Base-by-base conservation (phyloP, 2,113 vertebrate genomes). In the Andinoacara biseriatus region DNA sequence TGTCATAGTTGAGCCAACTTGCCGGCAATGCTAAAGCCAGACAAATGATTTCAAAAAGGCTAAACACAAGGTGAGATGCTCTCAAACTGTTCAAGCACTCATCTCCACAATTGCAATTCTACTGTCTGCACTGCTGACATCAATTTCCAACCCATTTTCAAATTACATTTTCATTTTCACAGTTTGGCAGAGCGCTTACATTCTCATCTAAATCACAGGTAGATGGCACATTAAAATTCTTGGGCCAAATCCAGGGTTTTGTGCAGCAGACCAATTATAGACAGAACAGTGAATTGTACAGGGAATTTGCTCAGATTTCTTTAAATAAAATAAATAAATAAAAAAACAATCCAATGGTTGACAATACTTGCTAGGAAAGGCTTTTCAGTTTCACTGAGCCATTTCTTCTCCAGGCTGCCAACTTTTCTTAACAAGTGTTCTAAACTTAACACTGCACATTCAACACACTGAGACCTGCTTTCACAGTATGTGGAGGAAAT, bases 241-340 rank as follows among this genome's bases (percentile, higher is more conserved):
- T 87, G 52, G 5, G 58, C 24, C 74, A 52, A 80, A 58, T 86
- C 80, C 77, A 14, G 65, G 7, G 2, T 35, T 35, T 35, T 80
- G 57, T 78, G 83, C 76, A 74, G 69, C 76, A 81, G 14, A 80
- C 40, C 74, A 82, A 83, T 85, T 88, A 83, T 18, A 56, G 54
- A 52, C 35, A 38, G 60, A 77, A 75, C 61, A 72, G 82, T 63
- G 2, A 87, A 82, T 3, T n/a, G 52, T 54, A 24, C 1, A 46
- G 67, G 60, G 61, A 67, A 82, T 82, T 78, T 84, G 65, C 60
- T 62, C 58, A 67, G 63, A 40, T 22, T 67, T 46, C 63, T 46
- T 67, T 2, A 35, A 33, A 1, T 26, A 26, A 31, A 4, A 31
- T 5, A 31, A 31, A 8, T 8, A 38, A 38, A 38, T 10, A 38